Evolutionary conservation across 2,888 invertebrate genomes (phyloP).

Genomic region (Blomia tropicalis): DNA sequence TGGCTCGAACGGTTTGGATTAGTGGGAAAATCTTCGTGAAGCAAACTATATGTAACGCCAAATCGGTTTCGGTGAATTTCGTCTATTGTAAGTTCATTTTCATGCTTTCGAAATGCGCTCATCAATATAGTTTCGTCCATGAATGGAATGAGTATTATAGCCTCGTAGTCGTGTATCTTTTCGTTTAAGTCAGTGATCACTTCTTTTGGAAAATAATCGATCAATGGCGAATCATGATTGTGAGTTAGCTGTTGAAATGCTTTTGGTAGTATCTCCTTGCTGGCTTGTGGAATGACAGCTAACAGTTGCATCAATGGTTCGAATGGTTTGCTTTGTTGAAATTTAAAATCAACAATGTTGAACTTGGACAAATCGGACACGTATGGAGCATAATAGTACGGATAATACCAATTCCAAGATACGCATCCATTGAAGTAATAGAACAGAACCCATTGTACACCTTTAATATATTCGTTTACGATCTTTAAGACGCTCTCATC

Average conservation of each 20-base stretch:
- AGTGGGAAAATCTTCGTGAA: slow-evolving; percentile 40
- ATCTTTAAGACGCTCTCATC: slow-evolving; percentile 59
- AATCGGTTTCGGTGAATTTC: slow-evolving; percentile 61
- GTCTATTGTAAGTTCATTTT: slow-evolving; percentile 47
- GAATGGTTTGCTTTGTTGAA: slow-evolving; percentile 50
- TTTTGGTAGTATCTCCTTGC: slow-evolving; percentile 55
- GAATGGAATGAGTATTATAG: slow-evolving; percentile 78
- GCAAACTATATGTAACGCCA: slow-evolving; percentile 64
- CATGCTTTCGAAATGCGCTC: slow-evolving; percentile 55
- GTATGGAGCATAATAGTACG: slow-evolving; percentile 90
- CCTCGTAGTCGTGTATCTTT: slow-evolving; percentile 90
- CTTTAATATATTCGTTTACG: slow-evolving; percentile 73
- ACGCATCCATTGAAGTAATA: slow-evolving; percentile 93
- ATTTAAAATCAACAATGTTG: slow-evolving; percentile 45
- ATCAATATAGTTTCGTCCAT: slow-evolving; percentile 63
- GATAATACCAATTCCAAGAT: slow-evolving; percentile 97
- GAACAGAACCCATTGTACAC: slow-evolving; percentile 86
- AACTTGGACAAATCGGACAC: slow-evolving; percentile 78
- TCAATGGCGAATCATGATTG: slow-evolving; percentile 58
- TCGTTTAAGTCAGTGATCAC: slow-evolving; percentile 91
- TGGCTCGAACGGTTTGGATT: slow-evolving; percentile 36
- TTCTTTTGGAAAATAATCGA: slow-evolving; percentile 72
- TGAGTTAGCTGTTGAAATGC: slow-evolving; percentile 57
- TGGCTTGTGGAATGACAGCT: slow-evolving; percentile 72
- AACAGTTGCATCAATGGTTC: slow-evolving; percentile 78